Percentiles rank a stretch among this genome's conserved stretches.
Evolutionary conservation across 2,797 vertebrate genomes (phyloP).

Genomic region (Lemur catta): DNA sequence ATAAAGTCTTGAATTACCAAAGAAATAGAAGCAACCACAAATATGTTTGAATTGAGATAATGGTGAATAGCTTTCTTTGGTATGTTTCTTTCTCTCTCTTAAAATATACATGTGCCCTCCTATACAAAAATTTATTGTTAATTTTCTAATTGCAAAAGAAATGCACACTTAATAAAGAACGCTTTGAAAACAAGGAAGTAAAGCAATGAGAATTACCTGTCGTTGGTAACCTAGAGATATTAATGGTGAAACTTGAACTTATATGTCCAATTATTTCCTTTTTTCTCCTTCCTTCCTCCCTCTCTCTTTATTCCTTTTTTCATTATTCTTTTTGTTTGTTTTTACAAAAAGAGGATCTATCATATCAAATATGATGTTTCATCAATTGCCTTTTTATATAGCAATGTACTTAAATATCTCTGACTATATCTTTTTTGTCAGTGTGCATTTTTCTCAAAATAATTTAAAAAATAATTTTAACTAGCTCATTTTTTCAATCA

Average conservation of each 20-base stretch:
- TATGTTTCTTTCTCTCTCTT: not conserved
- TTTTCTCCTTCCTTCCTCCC: not conserved
- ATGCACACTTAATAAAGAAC: not conserved
- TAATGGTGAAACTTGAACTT: not conserved
- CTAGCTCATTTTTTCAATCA: not conserved
- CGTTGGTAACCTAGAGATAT: not conserved
- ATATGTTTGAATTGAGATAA: not conserved
- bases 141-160: conserved; percentile 19
- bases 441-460: not conserved
- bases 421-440: not conserved
- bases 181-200: not conserved
- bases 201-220: not conserved
- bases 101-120: not conserved
- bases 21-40: not conserved
- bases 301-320: not conserved
- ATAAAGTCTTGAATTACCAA: not conserved
- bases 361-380: not conserved
- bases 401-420: not conserved
- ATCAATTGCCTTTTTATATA: not conserved
- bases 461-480: not conserved
- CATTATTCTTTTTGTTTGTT: not conserved
- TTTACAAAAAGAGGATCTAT: not conserved
- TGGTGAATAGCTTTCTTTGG: not conserved
- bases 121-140: not conserved
- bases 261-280: not conserved